phyloP scores from a whole-genome alignment of 2,113 vertebrate genomes.

The Daboia siamensis region DNA sequence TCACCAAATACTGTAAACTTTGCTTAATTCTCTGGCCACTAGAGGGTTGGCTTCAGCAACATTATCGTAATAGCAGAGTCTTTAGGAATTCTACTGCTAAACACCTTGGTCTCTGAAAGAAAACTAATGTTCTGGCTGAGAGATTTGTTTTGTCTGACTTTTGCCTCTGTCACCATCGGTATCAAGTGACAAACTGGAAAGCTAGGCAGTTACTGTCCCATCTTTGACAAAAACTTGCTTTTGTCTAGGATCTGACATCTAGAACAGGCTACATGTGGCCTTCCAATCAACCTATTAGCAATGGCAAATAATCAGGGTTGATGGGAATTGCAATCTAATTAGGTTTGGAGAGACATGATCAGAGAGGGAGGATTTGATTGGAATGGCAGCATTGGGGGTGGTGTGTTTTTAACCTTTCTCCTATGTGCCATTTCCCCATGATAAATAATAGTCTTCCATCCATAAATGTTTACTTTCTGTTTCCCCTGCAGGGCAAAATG shows the following conservation, averaged over 20 bases:
- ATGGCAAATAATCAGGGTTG: background rate
- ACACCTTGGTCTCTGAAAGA: background rate
- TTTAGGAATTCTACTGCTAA: background rate
- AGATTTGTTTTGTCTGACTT: background rate
- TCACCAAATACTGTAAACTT: constrained; percentile 26
- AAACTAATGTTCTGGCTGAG: background rate
- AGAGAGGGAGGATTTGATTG: background rate
- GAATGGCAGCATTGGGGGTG: background rate
- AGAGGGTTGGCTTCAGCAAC: constrained; percentile 52
- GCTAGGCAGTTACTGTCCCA: no score
- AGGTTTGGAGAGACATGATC: background rate
- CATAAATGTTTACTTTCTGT: background rate
- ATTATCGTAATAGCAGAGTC: background rate
- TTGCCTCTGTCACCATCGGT: background rate
- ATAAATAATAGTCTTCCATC: background rate
- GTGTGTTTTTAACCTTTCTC: background rate
- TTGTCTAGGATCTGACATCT: background rate
- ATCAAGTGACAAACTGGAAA: background rate
- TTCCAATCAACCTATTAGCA: background rate
- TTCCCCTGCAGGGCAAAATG: background rate
- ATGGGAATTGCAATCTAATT: background rate
- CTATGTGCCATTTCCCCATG: background rate
- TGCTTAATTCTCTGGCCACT: constrained; percentile 41
- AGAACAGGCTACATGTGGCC: background rate
- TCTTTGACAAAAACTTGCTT: background rate